Conservation (phyloP, 2,888 invertebrate genomes). For the Mesopsocus fuscifrons region DNA sequence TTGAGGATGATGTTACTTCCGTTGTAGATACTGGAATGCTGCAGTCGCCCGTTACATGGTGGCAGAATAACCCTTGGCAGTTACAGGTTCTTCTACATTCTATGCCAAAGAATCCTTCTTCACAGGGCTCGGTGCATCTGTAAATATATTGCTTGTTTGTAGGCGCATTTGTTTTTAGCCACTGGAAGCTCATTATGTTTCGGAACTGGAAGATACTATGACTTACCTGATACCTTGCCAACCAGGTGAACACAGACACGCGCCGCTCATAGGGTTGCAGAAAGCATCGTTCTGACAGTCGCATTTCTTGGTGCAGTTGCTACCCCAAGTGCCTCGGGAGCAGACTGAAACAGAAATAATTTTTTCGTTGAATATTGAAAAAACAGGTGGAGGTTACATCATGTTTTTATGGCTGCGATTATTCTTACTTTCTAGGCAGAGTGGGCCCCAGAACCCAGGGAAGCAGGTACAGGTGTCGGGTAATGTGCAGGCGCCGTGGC, state of each 20-base stretch:
- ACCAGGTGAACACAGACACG: slow-evolving; percentile 44
- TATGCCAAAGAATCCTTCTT: slow-evolving; percentile 4
- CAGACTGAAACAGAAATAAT: slow-evolving; percentile 34
- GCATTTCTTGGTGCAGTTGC: slow-evolving; percentile 47
- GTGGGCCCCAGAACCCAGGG: slow-evolving; percentile 37
- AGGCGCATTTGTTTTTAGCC: neutral
- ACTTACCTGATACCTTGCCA: slow-evolving; percentile 49
- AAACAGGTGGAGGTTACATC: too few relatives aligned
- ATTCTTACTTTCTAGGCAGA: slow-evolving; percentile 36
- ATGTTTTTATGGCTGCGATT: too few relatives aligned
- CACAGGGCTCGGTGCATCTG: slow-evolving; percentile 1
- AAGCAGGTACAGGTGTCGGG: slow-evolving; percentile 37
- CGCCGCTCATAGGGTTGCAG: slow-evolving; percentile 44
- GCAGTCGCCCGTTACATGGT: slow-evolving; percentile 3
- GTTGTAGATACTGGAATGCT: too few relatives aligned
- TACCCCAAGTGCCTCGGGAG: slow-evolving; percentile 49
- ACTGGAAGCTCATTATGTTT: too few relatives aligned
- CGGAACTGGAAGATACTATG: too few relatives aligned
- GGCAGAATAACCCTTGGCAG: neutral
- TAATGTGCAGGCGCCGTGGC: slow-evolving; percentile 38
- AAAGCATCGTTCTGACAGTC: slow-evolving; percentile 37
- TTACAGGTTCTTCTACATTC: neutral
- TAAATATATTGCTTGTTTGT: neutral
- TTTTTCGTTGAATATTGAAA: slow-evolving; percentile 9
- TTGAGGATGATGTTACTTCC: too few relatives aligned